Evolutionary conservation across 2,113 vertebrate genomes (phyloP), one percentile per base, ranked within the genome.

Genomic region (Hippocampus comes): DNA sequence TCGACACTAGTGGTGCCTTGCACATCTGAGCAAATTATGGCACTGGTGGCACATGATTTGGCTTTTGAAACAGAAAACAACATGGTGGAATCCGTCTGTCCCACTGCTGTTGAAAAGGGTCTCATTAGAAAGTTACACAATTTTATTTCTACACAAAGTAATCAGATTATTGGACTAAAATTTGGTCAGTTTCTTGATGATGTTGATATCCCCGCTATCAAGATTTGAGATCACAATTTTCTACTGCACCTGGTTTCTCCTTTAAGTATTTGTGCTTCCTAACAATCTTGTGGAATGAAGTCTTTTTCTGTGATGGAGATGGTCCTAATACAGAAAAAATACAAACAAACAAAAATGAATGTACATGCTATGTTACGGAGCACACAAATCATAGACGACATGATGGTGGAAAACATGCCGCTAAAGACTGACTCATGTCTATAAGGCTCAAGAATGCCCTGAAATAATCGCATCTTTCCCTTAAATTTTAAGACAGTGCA

Each of bases 241-340:
- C 95, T 81, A 87, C 91, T 91, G 90, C 93, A 94, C 91, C 93
- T 92, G 91, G 89, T 91, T 94, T 97, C 90, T 95, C 93, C 94
- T 94, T 96, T 95, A 93, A 96, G 89, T 94, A 93, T 92, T 97
- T 97, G 94, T 93, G 95, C 94, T 94, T 98, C 94, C 91, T 96
- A 93, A 96, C 93, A 95, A 97, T 96, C 95, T 96, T 97, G 94
- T 96, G 93, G 94, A 97, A 95, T 90, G 95, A 93, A 90, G 94
- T 94, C 92, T 96, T 97, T 95, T 96, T 93, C 94, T 95, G 93
- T 94, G 94, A 95, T 95, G 94, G 91, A 92, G 94, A 95, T 95
- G 94, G 86, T 93, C 95, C 95, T 96, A 88, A 91, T 90, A 83
- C 78, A 80, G 77, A 79, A 84, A 84, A 81, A 82, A 88, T 82